phyloP scores from a whole-genome alignment of 1,140 invertebrate genomes.

The Sminthurinus signatus region DNA sequence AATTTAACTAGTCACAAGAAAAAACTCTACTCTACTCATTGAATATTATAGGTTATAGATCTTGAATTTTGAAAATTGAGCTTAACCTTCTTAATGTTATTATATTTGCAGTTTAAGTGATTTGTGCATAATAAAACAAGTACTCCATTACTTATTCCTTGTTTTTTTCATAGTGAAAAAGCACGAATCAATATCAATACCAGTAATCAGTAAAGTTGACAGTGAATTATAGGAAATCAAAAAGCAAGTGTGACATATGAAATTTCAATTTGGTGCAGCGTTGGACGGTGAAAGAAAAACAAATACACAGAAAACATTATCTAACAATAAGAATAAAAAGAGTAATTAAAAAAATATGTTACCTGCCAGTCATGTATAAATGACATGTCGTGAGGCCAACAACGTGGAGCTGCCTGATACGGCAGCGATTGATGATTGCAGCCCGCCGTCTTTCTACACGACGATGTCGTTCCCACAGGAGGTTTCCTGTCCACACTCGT shows the following conservation, averaged over 20 bases:
- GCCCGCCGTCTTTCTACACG: slow-evolving; percentile 37
- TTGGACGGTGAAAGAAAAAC: neutral
- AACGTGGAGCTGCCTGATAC: slow-evolving; percentile 33
- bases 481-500: slow-evolving; percentile 32
- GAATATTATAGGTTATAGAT: too few species aligned
- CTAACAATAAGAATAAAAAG: neutral
- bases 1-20: too few species aligned
- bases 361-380: slow-evolving; percentile 40
- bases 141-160: too few species aligned
- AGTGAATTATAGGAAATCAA: neutral
- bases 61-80: too few species aligned
- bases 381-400: slow-evolving; percentile 41
- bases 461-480: slow-evolving; percentile 25
- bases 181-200: too few species aligned
- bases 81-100: too few species aligned
- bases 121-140: too few species aligned
- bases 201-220: neutral
- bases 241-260: neutral
- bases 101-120: too few species aligned
- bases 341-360: neutral
- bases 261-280: neutral
- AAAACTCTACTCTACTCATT: too few species aligned
- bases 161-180: too few species aligned
- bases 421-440: slow-evolving; percentile 35
- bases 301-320: neutral